phyloP scores from a whole-genome alignment of 2,797 vertebrate genomes.

The Sciurus vulgaris region DNA sequence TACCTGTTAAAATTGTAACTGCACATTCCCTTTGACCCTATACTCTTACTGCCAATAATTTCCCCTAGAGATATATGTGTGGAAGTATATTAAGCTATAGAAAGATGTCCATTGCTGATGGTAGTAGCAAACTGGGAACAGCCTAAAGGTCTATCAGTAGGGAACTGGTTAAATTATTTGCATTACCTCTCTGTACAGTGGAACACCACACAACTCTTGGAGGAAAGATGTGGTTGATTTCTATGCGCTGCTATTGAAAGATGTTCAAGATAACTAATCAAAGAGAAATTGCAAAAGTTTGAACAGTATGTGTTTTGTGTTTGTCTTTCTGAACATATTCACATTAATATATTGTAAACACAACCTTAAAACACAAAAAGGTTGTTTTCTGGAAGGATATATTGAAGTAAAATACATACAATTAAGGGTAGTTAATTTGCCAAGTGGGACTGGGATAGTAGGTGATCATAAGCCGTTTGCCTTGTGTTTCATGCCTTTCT shows the following conservation, averaged over 20 bases:
- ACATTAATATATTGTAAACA: not conserved
- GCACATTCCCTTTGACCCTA: not conserved
- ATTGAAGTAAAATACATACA: not conserved
- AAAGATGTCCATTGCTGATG: not conserved
- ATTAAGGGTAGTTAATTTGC: not conserved
- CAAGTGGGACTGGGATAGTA: not conserved
- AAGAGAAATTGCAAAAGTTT: not conserved
- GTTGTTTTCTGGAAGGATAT: not conserved
- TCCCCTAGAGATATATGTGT: not conserved
- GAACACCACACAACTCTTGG: not conserved
- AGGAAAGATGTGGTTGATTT: not conserved
- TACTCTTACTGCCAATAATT: not conserved
- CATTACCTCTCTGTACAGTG: not conserved
- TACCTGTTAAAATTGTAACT: not conserved
- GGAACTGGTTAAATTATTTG: conserved; percentile 15
- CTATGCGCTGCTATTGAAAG: not conserved
- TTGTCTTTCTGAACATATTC: not conserved
- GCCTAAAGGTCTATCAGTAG: not conserved
- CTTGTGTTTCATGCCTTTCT: not conserved
- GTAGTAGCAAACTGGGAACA: not conserved
- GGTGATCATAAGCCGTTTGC: not conserved
- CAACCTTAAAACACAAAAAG: not conserved
- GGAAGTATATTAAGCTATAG: not conserved
- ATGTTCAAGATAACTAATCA: not conserved
- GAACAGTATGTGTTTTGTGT: not conserved